A percentile compares a stretch with the other conserved stretches of the same genome.
phyloP scores from a whole-genome alignment of 2,113 vertebrate species.

The Polypterus bichir region DNA sequence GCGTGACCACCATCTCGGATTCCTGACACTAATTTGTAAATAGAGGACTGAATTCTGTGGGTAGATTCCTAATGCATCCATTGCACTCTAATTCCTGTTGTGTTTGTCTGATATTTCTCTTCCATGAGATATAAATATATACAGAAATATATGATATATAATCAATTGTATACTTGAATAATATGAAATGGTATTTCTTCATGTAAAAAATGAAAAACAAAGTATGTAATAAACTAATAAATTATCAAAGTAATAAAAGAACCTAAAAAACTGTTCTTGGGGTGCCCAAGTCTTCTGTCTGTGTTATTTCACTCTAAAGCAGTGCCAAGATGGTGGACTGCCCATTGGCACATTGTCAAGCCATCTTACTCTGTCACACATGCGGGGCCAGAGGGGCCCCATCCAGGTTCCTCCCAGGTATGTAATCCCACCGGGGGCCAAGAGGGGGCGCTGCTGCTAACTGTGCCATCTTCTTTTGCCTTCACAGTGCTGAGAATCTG shows the following conservation, averaged over 20 bases:
- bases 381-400: too few relatives aligned
- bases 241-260: conserved; percentile 55
- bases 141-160: conserved; percentile 54
- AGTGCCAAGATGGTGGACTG: too few relatives aligned
- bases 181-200: conserved; percentile 56
- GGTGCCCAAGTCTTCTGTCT: too few relatives aligned
- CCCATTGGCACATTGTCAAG: too few relatives aligned
- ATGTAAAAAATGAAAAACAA: conserved; percentile 51
- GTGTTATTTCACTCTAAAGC: too few relatives aligned
- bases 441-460: too few relatives aligned
- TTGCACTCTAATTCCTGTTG: conserved; percentile 58
- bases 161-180: conserved; percentile 43
- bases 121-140: conserved; percentile 41
- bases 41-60: conserved; percentile 35
- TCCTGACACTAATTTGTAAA: conserved; percentile 46
- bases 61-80: conserved; percentile 41
- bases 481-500: too few relatives aligned
- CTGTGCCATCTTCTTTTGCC: too few relatives aligned
- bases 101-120: conserved; percentile 57
- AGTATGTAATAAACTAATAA: conserved; percentile 57
- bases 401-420: too few relatives aligned
- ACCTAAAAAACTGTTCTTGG: conserved; percentile 47
- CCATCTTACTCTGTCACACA: too few relatives aligned
- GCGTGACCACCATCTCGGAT: conserved; percentile 23
- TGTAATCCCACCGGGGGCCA: too few relatives aligned